These are phyloP conservation scores for Tinamus major DNA, from an alignment of 2,797 vertebrate species.

Conservation along the genomic window DNA sequence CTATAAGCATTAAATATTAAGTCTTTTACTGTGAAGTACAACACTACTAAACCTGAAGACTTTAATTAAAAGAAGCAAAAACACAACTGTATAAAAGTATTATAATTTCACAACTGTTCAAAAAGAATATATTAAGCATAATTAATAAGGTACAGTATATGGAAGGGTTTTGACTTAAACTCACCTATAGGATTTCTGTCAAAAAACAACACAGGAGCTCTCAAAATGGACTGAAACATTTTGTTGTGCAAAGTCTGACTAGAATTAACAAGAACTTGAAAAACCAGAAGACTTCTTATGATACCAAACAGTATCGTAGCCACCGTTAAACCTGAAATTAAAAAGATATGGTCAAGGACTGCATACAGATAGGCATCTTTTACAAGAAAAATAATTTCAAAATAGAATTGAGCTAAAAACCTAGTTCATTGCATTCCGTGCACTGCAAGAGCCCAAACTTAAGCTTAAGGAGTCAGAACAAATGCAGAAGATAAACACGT, in stretches of 20 bases:
- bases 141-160: background rate
- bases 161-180: background rate
- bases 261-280: slow-evolving; percentile 86
- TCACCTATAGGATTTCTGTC: slow-evolving; percentile 86
- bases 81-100: background rate
- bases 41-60: background rate
- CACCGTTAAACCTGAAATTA: slow-evolving; percentile 86
- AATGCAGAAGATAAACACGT: background rate
- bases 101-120: background rate
- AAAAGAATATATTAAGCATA: background rate
- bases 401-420: background rate
- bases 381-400: background rate
- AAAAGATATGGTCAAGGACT: background rate
- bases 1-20: background rate
- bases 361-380: background rate
- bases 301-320: slow-evolving; percentile 87
- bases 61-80: background rate
- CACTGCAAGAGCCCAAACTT: background rate
- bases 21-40: background rate
- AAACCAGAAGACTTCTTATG: slow-evolving; percentile 83
- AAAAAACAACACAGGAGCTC: slow-evolving; percentile 83
- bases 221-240: slow-evolving; percentile 85
- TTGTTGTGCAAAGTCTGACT: slow-evolving; percentile 87
- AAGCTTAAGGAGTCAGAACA: background rate
- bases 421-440: background rate